These are phyloP conservation scores for Myotis myotis DNA, from an alignment of 2,797 vertebrate species.

Conservation along the genomic window DNA sequence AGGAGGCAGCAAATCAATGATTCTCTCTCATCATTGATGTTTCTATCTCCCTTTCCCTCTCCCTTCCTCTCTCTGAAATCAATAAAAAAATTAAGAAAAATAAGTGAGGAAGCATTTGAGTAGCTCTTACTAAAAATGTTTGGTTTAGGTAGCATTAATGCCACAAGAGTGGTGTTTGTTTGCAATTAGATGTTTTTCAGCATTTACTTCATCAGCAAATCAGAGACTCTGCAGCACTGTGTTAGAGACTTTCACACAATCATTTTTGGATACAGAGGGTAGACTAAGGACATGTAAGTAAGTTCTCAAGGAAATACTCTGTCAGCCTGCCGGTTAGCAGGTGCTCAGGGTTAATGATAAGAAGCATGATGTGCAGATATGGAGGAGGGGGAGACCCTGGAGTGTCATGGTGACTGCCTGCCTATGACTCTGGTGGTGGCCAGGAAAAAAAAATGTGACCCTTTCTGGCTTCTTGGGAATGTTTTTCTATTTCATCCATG, in stretches of 20 bases:
- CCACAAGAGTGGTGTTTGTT: background rate
- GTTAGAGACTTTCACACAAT: background rate
- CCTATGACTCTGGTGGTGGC: rapidly evolving
- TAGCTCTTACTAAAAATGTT: background rate
- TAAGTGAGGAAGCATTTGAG: background rate
- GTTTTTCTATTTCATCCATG: background rate
- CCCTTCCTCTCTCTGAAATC: too few species aligned
- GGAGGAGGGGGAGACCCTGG: too few species aligned
- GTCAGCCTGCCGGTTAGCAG: too few species aligned
- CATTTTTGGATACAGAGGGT: background rate
- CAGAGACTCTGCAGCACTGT: background rate
- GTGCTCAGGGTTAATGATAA: too few species aligned
- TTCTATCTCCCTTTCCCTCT: too few species aligned
- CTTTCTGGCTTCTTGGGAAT: background rate
- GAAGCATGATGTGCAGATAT: background rate
- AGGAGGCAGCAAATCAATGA: too few species aligned
- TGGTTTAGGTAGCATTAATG: background rate
- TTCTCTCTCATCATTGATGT: too few species aligned
- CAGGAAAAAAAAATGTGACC: background rate
- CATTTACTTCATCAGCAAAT: background rate
- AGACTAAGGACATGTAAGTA: background rate
- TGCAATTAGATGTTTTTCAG: background rate
- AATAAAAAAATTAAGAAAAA: background rate
- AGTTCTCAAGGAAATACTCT: background rate
- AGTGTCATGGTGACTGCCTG: background rate